phyloP scores from a whole-genome alignment of 2,113 vertebrate genomes.

The Maccullochella peelii region DNA sequence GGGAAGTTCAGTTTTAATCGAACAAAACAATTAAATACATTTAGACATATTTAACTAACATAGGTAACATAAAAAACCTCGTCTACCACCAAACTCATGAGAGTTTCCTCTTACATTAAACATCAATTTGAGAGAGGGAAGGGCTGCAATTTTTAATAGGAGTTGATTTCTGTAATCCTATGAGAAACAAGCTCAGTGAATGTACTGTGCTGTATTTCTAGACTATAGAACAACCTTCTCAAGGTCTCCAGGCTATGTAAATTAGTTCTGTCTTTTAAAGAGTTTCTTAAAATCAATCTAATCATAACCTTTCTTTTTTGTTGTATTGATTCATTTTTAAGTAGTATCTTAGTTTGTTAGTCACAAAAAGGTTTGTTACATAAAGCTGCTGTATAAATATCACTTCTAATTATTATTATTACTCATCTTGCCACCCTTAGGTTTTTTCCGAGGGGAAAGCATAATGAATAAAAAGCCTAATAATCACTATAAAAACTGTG shows the following conservation, averaged over 20 bases:
- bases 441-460: background rate
- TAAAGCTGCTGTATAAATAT: background rate
- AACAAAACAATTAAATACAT: too few relatives aligned
- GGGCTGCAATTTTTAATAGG: too few relatives aligned
- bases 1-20: too few relatives aligned
- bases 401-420: background rate
- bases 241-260: background rate
- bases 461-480: background rate
- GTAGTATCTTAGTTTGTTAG: background rate
- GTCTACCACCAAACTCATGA: too few relatives aligned
- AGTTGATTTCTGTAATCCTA: too few relatives aligned
- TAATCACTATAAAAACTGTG: conserved; percentile 1
- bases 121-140: too few relatives aligned
- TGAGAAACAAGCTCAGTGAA: background rate
- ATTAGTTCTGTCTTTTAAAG: background rate
- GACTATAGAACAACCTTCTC: background rate
- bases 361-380: background rate
- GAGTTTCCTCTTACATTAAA: too few relatives aligned
- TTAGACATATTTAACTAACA: too few relatives aligned
- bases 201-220: background rate
- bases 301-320: background rate
- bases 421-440: background rate
- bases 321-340: background rate
- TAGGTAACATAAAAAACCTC: too few relatives aligned
- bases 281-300: background rate